These are phyloP conservation scores for Tolypeutes matacus DNA, from an alignment of 2,797 vertebrate species.

Conservation along the genomic window DNA sequence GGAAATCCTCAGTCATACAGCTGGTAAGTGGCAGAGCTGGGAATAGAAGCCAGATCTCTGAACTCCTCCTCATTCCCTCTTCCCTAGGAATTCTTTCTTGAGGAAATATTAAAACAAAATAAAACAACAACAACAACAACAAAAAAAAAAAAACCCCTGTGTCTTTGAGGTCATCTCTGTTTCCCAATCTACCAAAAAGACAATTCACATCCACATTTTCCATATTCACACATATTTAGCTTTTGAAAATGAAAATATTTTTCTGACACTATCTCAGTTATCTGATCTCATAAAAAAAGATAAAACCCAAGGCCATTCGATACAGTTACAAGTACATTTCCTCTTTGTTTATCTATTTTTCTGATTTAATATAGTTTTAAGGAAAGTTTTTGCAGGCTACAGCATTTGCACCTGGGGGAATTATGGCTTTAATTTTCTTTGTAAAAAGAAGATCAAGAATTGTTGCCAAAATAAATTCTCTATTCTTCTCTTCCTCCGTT, in stretches of 20 bases:
- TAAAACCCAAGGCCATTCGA: slow-evolving; percentile 35
- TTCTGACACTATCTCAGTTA: neutral
- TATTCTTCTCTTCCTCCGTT: slow-evolving; percentile 61
- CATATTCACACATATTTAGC: neutral
- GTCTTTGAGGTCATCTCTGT: neutral
- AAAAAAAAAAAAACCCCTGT: too few species aligned
- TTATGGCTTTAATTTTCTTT: slow-evolving; percentile 84
- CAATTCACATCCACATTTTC: neutral
- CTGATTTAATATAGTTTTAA: slow-evolving; percentile 77
- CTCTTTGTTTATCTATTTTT: slow-evolving; percentile 80
- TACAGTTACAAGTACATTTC: slow-evolving; percentile 75
- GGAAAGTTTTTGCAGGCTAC: slow-evolving; percentile 64
- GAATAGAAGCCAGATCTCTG: neutral
- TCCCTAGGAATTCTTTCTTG: rapidly evolving
- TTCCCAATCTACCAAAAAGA: neutral
- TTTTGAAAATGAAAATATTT: neutral
- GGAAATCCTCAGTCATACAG: too few species aligned
- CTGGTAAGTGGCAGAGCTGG: too few species aligned
- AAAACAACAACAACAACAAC: neutral
- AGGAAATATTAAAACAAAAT: neutral
- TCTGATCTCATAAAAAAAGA: slow-evolving; percentile 32
- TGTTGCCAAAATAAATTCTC: slow-evolving; percentile 82
- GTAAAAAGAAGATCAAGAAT: slow-evolving; percentile 86
- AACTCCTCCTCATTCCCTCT: rapidly evolving
- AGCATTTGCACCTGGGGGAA: slow-evolving; percentile 80